A percentile compares a stretch with the other conserved stretches of the same genome.
phyloP scores from a whole-genome alignment of 2,797 vertebrate genomes.

The Poecilia gillii region DNA sequence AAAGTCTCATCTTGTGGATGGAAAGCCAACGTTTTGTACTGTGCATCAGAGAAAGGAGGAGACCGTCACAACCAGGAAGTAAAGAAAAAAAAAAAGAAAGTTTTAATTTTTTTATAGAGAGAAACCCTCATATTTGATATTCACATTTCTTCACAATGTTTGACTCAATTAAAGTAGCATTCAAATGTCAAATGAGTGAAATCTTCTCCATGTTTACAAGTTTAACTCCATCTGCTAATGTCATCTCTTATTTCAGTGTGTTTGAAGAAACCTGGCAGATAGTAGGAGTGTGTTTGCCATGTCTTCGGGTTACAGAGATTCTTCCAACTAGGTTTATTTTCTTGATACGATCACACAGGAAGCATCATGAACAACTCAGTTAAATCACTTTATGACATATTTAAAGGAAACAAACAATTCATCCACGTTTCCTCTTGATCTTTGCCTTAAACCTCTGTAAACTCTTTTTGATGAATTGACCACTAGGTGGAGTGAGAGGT shows the following conservation, averaged over 20 bases:
- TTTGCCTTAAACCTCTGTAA: background rate
- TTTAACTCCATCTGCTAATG: background rate
- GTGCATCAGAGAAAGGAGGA: background rate
- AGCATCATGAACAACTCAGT: background rate
- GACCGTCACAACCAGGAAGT: background rate
- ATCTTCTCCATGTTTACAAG: background rate
- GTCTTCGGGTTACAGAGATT: background rate
- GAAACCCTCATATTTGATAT: background rate
- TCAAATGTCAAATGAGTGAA: background rate
- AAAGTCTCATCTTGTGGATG: background rate
- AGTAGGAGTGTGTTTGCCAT: background rate
- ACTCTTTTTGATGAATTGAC: slow-evolving; percentile 48
- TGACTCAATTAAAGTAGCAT: background rate
- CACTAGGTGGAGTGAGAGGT: slow-evolving; percentile 82
- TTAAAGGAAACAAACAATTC: background rate
- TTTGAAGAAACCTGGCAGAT: background rate
- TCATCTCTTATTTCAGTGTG: background rate
- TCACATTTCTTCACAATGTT: background rate
- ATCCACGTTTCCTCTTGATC: background rate
- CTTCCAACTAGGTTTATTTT: background rate
- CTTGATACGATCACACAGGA: background rate
- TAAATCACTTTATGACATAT: background rate
- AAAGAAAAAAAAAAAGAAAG: background rate
- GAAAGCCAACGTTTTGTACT: background rate
- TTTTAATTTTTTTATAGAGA: background rate